These are phyloP conservation scores for Ptychochromis oligacanthus DNA, from an alignment of 2,113 vertebrate species.

Conservation along the genomic window DNA sequence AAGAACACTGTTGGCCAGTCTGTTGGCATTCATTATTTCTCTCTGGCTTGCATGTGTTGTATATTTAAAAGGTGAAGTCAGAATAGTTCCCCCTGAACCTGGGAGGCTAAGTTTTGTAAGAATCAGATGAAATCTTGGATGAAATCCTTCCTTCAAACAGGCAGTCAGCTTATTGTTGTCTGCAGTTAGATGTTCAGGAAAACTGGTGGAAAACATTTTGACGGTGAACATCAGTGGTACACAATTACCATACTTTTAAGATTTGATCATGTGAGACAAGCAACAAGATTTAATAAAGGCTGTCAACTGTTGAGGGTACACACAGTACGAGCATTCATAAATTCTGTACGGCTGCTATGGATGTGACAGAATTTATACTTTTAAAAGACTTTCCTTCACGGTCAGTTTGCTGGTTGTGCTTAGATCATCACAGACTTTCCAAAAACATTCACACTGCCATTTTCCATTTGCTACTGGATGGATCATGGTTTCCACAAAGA, in stretches of 20 bases:
- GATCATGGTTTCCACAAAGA: slow-evolving; percentile 42
- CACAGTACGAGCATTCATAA: slow-evolving; percentile 19
- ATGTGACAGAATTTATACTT: not conserved
- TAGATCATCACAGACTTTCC: slow-evolving; percentile 33
- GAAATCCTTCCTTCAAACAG: not conserved
- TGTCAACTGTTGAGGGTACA: not conserved
- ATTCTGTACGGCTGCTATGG: not conserved
- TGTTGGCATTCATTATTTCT: not conserved
- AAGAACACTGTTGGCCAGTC: not conserved
- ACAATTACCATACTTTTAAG: not conserved
- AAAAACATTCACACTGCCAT: slow-evolving; percentile 41
- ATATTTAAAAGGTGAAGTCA: not conserved
- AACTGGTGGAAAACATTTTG: not conserved
- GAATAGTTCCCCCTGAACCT: not conserved
- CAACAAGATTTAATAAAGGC: not conserved
- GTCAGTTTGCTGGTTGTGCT: slow-evolving; percentile 13
- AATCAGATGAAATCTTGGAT: not conserved
- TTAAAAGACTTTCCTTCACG: slow-evolving; percentile 28
- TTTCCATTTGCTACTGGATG: slow-evolving; percentile 15
- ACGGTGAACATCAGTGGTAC: not conserved
- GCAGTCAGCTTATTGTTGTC: not conserved
- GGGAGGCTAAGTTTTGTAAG: not conserved
- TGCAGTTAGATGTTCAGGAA: slow-evolving; percentile 1
- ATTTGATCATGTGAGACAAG: not conserved
- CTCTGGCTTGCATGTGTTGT: not conserved